Percentiles rank a stretch among this genome's conserved stretches.
These are phyloP conservation scores for Cosmia pyralina DNA, from an alignment of 2,888 invertebrate genomes.

Conservation along the genomic window DNA sequence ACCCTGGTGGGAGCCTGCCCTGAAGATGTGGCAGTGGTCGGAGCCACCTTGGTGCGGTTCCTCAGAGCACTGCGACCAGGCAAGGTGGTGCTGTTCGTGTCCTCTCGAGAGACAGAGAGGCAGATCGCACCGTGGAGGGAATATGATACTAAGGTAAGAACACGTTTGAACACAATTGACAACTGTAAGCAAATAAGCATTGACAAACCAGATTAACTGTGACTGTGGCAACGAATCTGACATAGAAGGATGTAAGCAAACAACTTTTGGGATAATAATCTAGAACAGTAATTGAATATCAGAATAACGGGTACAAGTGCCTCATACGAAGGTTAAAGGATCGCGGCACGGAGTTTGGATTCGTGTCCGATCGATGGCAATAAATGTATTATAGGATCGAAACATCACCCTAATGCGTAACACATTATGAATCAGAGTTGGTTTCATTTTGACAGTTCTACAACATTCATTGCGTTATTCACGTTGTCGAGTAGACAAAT, in stretches of 20 bases:
- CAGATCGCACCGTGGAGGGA: conserved; percentile 95
- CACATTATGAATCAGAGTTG: too few species aligned
- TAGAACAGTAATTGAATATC: not conserved
- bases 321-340: not conserved
- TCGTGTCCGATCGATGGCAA: not conserved
- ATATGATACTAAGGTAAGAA: conserved; percentile 92
- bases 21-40: conserved; percentile 94
- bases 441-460: too few species aligned
- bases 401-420: too few species aligned
- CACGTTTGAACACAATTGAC: too few species aligned
- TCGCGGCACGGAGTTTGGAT: not conserved
- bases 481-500: too few species aligned
- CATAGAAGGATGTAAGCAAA: not conserved
- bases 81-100: conserved; percentile 93
- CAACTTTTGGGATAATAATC: not conserved
- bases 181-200: not conserved
- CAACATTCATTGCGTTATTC: too few species aligned
- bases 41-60: conserved; percentile 94
- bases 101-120: conserved; percentile 88
- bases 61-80: conserved; percentile 92
- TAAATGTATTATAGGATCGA: not conserved
- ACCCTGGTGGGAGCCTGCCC: conserved; percentile 94
- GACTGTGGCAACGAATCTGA: not conserved
- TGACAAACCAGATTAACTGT: not conserved
- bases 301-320: not conserved